Evolutionary conservation across 2,888 invertebrate species (phyloP).

Genomic region (Ectemnius continuus): DNA sequence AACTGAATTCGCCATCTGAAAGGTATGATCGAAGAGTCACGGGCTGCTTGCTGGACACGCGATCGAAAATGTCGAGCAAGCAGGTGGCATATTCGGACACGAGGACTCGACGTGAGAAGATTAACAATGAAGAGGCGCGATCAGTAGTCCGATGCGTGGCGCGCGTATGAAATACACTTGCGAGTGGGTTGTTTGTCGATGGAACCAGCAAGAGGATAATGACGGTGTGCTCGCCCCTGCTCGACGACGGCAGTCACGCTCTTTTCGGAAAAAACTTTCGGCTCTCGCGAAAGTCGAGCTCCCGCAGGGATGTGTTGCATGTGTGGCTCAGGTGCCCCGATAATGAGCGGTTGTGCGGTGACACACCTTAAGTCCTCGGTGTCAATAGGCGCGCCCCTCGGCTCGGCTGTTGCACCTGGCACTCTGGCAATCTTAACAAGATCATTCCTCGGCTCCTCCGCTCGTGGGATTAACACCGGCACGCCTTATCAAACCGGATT

Average conservation of each 20-base stretch:
- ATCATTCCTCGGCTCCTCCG: constrained; percentile 40
- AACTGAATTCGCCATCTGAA: too few relatives aligned
- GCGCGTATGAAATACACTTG: constrained; percentile 25
- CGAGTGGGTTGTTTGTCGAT: too few relatives aligned
- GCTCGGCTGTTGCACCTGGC: constrained; percentile 43
- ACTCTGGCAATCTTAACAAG: constrained; percentile 44
- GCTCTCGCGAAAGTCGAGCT: constrained; percentile 9
- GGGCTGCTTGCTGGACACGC: constrained; percentile 31
- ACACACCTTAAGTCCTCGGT: constrained; percentile 54
- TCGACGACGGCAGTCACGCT: constrained; percentile 51
- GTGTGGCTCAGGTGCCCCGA: constrained; percentile 47
- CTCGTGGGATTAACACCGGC: constrained; percentile 13
- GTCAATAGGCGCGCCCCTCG: constrained; percentile 39
- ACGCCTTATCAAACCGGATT: constrained; percentile 11
- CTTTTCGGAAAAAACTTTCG: constrained; percentile 35
- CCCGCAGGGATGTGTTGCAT: constrained; percentile 24
- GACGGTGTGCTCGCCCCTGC: constrained; percentile 39
- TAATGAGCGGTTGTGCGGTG: constrained; percentile 46
- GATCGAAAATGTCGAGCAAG: constrained; percentile 54
- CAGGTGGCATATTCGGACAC: constrained; percentile 34
- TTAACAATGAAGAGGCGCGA: constrained; percentile 25
- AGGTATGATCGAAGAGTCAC: background rate
- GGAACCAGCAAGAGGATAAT: constrained; percentile 44
- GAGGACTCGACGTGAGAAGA: constrained; percentile 46
- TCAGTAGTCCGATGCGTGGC: constrained; percentile 1